A percentile compares a stretch with the other conserved stretches of the same genome.
These are phyloP conservation scores for Periplaneta americana DNA, from an alignment of 1,140 invertebrate genomes.

Conservation along the genomic window DNA sequence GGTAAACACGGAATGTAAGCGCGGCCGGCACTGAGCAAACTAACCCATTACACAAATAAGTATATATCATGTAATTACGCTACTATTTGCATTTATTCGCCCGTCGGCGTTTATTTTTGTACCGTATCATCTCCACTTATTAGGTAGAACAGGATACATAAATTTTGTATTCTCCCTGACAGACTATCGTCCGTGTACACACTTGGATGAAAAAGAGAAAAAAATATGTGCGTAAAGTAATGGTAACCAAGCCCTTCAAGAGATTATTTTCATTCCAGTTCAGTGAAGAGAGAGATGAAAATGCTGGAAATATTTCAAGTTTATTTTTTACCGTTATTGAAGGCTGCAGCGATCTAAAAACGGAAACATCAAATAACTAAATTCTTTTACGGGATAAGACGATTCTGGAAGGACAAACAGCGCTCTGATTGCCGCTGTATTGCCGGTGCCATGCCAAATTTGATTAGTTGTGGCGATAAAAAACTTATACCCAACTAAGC, in stretches of 20 bases:
- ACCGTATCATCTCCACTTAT: neutral
- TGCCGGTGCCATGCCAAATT: too few species aligned
- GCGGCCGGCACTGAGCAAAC: neutral
- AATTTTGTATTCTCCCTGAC: neutral
- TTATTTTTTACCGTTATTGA: neutral
- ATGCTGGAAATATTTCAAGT: neutral
- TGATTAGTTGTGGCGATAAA: too few species aligned
- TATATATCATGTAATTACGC: neutral
- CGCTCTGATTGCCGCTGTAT: too few species aligned
- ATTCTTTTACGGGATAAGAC: too few species aligned
- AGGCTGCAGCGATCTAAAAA: neutral
- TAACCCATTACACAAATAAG: neutral
- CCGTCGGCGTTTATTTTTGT: neutral
- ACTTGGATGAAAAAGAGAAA: neutral
- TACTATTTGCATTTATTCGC: neutral
- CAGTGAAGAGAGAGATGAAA: neutral
- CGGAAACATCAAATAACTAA: neutral
- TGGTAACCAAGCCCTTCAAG: neutral
- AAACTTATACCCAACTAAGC: too few species aligned
- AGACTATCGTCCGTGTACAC: neutral
- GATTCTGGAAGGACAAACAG: too few species aligned
- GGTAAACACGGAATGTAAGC: neutral
- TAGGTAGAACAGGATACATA: neutral
- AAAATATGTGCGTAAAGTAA: neutral
- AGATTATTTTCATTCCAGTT: neutral